Base-by-base conservation (phyloP, 2,113 vertebrate species). In the Mormyrus iriodes region DNA sequence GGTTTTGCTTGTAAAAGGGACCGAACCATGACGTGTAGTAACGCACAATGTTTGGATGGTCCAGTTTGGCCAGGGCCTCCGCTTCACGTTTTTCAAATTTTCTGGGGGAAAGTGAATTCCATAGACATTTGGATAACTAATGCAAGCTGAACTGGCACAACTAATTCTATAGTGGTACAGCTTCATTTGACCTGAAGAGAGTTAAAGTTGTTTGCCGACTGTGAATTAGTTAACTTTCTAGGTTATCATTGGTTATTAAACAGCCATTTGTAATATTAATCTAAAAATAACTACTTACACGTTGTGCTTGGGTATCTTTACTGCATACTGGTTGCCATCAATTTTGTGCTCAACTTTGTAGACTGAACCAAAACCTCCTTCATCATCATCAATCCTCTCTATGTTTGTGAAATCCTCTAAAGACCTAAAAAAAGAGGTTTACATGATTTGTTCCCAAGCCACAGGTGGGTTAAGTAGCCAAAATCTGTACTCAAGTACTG, bases 21-120 rank as follows among this genome's bases (percentile, higher is more conserved):
- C 61, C 88, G 31, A 17, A 0, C 91, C 91, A 92, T 46, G 88
- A 83, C 5, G 89, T 90, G 35, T 21, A 65, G 86, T 92, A 93
- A 5, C 90, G 90, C 0, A 93, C 90, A 15, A 93, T 91, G 88
- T 91, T 90, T 35, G 82, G 49, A 51, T 93, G 91, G 0, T 90
- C 7, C 27, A 92, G 48, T 0, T 2, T 4, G 4, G 90, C 90
- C 88, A 93, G 12, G 6, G 90, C 83, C 27, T 48, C 58, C 17
- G 91, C 91, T 69, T 93, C 92, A 61, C 86, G 53, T 35, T 52
- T 73, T 46, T 91, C 90, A 24, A 0, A 0, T 1, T 82, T 0
- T 5, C 91, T 91, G 51, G 51, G n/a, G 39, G 42, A 85, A 85
- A 51, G 10, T 0, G n/a, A 85, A 51, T 42, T 61, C 12, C 42